Percentiles rank a stretch among this genome's conserved stretches.
These are phyloP conservation scores for Lingula anatina DNA, from an alignment of 2,888 invertebrate species.

Conservation along the genomic window DNA sequence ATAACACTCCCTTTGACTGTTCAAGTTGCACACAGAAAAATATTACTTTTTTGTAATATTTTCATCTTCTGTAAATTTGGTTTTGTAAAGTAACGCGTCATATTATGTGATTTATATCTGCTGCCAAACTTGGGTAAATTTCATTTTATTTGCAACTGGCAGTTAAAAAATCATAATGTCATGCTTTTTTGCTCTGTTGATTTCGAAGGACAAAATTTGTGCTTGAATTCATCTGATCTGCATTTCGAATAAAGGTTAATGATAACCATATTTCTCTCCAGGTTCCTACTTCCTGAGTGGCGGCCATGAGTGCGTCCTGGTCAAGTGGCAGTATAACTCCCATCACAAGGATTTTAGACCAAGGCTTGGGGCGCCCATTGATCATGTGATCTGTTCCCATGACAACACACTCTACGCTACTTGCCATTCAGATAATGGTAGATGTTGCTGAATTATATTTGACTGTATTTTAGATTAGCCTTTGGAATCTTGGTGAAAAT, in stretches of 20 bases:
- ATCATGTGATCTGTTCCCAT: slow-evolving; percentile 61
- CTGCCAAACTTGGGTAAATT: too few species aligned
- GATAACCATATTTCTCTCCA: slow-evolving; percentile 19
- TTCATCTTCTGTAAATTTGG: too few species aligned
- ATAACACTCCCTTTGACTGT: too few species aligned
- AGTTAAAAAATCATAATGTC: too few species aligned
- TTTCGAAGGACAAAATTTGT: not conserved
- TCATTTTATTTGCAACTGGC: too few species aligned
- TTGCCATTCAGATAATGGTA: slow-evolving; percentile 66
- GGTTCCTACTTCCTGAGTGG: slow-evolving; percentile 71
- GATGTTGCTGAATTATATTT: slow-evolving; percentile 14
- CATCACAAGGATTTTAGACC: slow-evolving; percentile 60
- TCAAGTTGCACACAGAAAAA: too few species aligned
- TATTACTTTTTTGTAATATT: too few species aligned
- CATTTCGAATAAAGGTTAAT: not conserved
- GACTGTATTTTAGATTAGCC: not conserved
- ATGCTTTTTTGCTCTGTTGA: not conserved
- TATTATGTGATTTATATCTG: too few species aligned
- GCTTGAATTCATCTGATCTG: slow-evolving; percentile 1
- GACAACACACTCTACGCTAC: slow-evolving; percentile 64
- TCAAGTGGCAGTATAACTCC: slow-evolving; percentile 63
- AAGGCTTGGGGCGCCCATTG: slow-evolving; percentile 65
- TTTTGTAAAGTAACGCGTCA: too few species aligned
- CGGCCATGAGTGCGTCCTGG: slow-evolving; percentile 72
- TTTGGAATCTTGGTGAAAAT: too few species aligned